Conservation (phyloP, 2,888 invertebrate genomes). For the Plagodis pulveraria region DNA sequence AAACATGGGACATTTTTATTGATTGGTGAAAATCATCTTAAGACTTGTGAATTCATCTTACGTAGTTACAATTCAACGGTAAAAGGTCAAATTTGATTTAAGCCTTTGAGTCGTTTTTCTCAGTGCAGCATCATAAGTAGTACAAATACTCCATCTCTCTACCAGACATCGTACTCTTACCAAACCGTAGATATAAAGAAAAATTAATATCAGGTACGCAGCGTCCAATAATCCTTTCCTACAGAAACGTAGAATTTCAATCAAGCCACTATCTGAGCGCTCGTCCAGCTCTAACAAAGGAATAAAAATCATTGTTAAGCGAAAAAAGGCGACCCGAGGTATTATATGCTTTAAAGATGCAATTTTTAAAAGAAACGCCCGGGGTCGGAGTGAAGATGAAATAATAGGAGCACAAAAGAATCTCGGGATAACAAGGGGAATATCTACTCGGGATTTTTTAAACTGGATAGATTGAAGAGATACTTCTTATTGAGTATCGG, state of each 20-base stretch:
- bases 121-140: too few species aligned
- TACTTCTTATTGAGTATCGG: constrained; percentile 12
- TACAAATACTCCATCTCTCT: too few species aligned
- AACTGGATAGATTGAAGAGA: constrained; percentile 16
- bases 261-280: constrained; percentile 47
- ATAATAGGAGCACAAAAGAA: constrained; percentile 20
- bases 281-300: constrained; percentile 45
- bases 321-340: constrained; percentile 38
- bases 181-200: too few species aligned
- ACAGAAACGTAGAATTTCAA: constrained; percentile 54
- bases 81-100: too few species aligned
- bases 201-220: too few species aligned
- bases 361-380: constrained; percentile 49
- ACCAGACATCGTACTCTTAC: too few species aligned
- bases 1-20: too few species aligned
- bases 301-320: constrained; percentile 54
- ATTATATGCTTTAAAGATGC: constrained; percentile 46
- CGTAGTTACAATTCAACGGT: too few species aligned
- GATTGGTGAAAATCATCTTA: too few species aligned
- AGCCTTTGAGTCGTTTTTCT: too few species aligned
- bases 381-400: constrained; percentile 17
- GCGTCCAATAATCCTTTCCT: constrained; percentile 27
- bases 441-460: constrained; percentile 10
- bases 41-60: too few species aligned
- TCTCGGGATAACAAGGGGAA: constrained; percentile 20